These are phyloP conservation scores for Pandemis cinnamomeana DNA, from an alignment of 2,888 invertebrate genomes.

Conservation along the genomic window DNA sequence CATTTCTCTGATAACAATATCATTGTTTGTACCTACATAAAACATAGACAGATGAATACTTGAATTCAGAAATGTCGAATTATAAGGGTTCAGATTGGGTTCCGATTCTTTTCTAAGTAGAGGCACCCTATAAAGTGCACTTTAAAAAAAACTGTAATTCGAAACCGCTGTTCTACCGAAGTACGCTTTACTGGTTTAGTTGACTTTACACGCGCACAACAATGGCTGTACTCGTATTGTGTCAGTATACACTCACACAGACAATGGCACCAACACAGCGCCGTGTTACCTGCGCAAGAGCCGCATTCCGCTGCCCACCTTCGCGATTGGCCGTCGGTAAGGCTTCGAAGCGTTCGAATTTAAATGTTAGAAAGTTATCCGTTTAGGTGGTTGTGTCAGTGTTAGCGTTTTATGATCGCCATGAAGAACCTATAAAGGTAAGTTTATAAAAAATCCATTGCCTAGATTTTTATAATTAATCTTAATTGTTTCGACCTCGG, in stretches of 20 bases:
- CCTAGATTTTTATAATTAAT: neutral
- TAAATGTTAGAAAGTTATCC: conserved; percentile 73
- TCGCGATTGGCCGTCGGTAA: conserved; percentile 74
- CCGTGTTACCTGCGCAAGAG: conserved; percentile 79
- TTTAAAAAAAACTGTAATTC: neutral
- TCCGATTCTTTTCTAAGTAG: too few species aligned
- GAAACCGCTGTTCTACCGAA: conserved; percentile 1
- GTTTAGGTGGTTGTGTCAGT: conserved; percentile 47
- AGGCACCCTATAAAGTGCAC: too few species aligned
- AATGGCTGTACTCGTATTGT: conserved; percentile 57
- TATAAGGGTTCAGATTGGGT: neutral
- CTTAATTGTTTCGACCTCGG: conserved; percentile 22
- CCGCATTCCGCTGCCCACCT: conserved; percentile 79
- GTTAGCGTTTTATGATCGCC: conserved; percentile 14
- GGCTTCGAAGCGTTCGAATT: conserved; percentile 62
- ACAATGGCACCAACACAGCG: conserved; percentile 51
- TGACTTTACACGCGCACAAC: conserved; percentile 53
- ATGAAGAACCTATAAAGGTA: conserved; percentile 51
- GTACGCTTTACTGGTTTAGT: conserved; percentile 22
- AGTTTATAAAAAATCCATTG: conserved; percentile 30
- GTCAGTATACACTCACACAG: conserved; percentile 65
- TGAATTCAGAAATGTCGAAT: too few species aligned
- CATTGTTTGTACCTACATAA: too few species aligned
- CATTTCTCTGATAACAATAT: too few species aligned
- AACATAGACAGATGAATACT: too few species aligned